Evolutionary conservation across 2,888 invertebrate genomes (phyloP).

Genomic region (Anagyrus pseudococci): DNA sequence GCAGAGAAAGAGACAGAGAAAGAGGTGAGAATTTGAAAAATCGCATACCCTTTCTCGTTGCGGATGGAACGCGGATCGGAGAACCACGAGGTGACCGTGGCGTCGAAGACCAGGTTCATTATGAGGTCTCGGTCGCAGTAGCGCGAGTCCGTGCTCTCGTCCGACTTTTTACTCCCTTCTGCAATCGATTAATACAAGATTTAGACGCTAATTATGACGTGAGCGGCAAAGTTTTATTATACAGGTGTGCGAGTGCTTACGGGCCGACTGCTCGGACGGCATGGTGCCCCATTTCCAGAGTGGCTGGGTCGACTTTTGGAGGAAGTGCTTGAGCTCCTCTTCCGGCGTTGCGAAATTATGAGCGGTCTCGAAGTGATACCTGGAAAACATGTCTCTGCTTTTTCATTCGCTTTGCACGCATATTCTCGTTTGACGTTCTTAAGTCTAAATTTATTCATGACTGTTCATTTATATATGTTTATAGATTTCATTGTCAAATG

Average conservation of each 20-base stretch:
- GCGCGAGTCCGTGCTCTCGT: slow-evolving; percentile 63
- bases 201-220: background rate
- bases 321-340: slow-evolving; percentile 78
- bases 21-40: too few relatives aligned
- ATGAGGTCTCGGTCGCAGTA: slow-evolving; percentile 83
- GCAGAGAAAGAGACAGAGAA: slow-evolving; percentile 7
- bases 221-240: too few relatives aligned
- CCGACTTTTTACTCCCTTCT: slow-evolving; percentile 32
- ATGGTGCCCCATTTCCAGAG: slow-evolving; percentile 77
- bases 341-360: slow-evolving; percentile 76
- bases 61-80: slow-evolving; percentile 78
- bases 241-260: slow-evolving; percentile 27
- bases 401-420: slow-evolving; percentile 26
- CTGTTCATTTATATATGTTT: background rate
- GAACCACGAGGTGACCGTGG: slow-evolving; percentile 87
- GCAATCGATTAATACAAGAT: background rate
- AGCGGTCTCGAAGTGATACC: slow-evolving; percentile 79
- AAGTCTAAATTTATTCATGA: slow-evolving; percentile 5
- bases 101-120: slow-evolving; percentile 86
- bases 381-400: slow-evolving; percentile 50
- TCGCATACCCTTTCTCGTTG: slow-evolving; percentile 74
- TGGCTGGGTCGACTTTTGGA: slow-evolving; percentile 79
- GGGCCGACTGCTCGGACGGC: slow-evolving; percentile 32
- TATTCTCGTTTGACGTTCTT: slow-evolving; percentile 2
- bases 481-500: background rate